Percentiles rank a stretch among this genome's conserved stretches.
Evolutionary conservation across 2,797 vertebrate genomes (phyloP).

Genomic region (Balearica regulorum): DNA sequence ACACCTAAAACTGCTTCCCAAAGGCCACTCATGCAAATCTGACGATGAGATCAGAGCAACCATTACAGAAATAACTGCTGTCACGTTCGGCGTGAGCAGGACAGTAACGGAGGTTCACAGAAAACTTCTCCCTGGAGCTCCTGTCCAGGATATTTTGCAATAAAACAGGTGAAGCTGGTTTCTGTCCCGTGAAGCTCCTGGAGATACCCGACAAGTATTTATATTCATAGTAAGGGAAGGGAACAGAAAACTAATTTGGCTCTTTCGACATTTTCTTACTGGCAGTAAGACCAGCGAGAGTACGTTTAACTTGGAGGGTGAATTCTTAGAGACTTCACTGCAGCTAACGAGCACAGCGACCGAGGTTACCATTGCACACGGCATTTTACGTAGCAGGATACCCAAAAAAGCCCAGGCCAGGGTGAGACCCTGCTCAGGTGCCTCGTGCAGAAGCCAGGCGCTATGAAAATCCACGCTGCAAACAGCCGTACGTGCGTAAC

Average conservation of each 20-base stretch:
- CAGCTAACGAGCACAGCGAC: background rate
- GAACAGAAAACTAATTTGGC: background rate
- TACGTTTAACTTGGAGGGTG: background rate
- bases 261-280: background rate
- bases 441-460: accelerated
- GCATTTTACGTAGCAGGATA: accelerated
- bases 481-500: accelerated
- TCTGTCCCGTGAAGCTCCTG: background rate
- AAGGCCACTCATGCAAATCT: background rate
- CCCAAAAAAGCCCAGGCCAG: background rate
- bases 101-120: background rate
- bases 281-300: background rate
- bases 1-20: background rate
- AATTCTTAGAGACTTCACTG: background rate
- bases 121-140: background rate
- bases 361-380: accelerated
- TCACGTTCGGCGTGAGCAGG: background rate
- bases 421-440: background rate
- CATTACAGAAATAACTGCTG: background rate
- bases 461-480: background rate
- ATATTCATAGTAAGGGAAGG: background rate
- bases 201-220: background rate
- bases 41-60: background rate
- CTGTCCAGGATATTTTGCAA: background rate
- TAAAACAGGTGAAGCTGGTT: background rate